A percentile compares a stretch with the other conserved stretches of the same genome.
These are phyloP conservation scores for Delphinapterus leucas DNA, from an alignment of 2,113 vertebrate genomes.

Conservation along the genomic window DNA sequence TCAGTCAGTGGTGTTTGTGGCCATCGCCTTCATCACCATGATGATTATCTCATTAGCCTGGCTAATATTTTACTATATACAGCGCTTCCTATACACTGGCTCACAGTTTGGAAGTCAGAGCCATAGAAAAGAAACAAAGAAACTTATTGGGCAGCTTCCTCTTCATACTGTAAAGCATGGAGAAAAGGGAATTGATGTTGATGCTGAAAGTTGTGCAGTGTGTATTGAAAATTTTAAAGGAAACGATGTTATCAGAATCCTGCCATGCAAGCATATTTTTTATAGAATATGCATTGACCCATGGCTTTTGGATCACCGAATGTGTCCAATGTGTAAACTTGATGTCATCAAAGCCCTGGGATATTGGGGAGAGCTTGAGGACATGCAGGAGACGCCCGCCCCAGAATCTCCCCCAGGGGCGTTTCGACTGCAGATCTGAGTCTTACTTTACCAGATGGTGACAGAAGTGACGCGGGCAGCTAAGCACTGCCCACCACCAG, in stretches of 20 bases:
- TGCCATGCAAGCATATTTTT: slow-evolving; percentile 81
- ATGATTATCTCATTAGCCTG: slow-evolving; percentile 87
- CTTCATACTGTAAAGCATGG: slow-evolving; percentile 85
- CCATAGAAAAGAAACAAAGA: slow-evolving; percentile 87
- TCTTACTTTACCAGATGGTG: slow-evolving; percentile 76
- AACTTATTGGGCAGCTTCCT: slow-evolving; percentile 84
- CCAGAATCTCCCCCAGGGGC: slow-evolving; percentile 78
- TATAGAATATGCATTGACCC: slow-evolving; percentile 88
- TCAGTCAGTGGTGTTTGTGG: slow-evolving; percentile 87
- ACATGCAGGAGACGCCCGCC: slow-evolving; percentile 75
- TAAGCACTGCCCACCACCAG: slow-evolving; percentile 73
- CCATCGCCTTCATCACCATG: slow-evolving; percentile 88
- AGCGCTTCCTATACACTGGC: slow-evolving; percentile 86
- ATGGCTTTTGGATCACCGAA: slow-evolving; percentile 88
- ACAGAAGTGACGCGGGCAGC: slow-evolving; percentile 73
- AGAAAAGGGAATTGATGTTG: slow-evolving; percentile 79
- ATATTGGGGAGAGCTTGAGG: slow-evolving; percentile 84
- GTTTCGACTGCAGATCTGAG: slow-evolving; percentile 76
- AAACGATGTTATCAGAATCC: too few relatives aligned
- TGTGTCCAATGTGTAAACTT: slow-evolving; percentile 90
- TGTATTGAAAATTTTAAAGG: too few relatives aligned
- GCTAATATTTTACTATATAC: slow-evolving; percentile 88
- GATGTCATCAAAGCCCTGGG: slow-evolving; percentile 89
- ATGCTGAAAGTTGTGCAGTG: too few relatives aligned
- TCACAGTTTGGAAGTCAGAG: slow-evolving; percentile 86